phyloP scores from a whole-genome alignment of 2,113 vertebrate genomes.

The Todiramphus chloris region DNA sequence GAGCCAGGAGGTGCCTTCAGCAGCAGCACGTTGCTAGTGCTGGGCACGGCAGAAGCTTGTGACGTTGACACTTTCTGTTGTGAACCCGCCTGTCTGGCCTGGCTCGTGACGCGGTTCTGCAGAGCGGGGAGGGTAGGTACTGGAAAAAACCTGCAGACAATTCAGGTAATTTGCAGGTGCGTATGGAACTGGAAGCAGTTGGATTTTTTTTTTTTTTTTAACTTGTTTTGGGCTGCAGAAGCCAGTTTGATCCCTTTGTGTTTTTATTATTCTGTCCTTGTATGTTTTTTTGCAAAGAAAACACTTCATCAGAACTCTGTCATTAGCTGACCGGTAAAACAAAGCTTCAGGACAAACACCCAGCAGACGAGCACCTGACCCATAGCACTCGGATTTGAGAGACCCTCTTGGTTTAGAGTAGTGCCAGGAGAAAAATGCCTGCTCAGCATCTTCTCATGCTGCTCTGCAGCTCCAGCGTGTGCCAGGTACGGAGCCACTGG shows the following conservation, averaged over 20 bases:
- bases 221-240: neutral
- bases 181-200: neutral
- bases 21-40: neutral
- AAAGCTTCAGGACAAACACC: neutral
- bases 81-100: neutral
- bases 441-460: neutral
- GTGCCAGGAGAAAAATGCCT: neutral
- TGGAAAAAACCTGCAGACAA: neutral
- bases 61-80: neutral
- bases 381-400: neutral
- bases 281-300: neutral
- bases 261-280: neutral
- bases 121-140: neutral
- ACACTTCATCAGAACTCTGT: neutral
- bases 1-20: neutral
- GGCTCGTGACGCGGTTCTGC: neutral
- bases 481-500: too few relatives aligned
- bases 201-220: neutral
- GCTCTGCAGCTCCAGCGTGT: neutral
- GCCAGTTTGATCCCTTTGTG: neutral
- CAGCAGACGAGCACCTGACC: neutral
- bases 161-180: neutral
- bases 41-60: neutral
- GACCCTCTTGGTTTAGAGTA: neutral
- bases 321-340: neutral